Evolutionary conservation across 1,140 invertebrate genomes (phyloP).

Genomic region (Brachionus plicatilis): DNA sequence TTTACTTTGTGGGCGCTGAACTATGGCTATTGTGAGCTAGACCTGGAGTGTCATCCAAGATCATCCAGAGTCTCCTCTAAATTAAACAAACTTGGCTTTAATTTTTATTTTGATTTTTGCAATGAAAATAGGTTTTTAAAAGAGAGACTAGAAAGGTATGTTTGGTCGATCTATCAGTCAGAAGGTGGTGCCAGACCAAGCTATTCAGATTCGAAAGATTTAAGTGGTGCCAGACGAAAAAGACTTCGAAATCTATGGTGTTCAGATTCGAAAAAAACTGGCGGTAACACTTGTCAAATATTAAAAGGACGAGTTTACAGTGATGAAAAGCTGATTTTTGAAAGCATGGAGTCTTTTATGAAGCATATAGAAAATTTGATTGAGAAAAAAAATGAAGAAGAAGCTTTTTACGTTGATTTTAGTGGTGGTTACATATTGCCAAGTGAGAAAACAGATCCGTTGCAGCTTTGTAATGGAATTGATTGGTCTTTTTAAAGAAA

Average conservation of each 20-base stretch:
- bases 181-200: neutral
- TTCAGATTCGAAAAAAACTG: neutral
- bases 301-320: neutral
- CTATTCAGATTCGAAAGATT: neutral
- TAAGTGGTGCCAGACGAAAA: too few species aligned
- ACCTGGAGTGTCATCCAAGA: neutral
- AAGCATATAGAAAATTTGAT: neutral
- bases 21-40: neutral
- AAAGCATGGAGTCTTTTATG: neutral
- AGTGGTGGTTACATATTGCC: neutral
- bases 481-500: slow-evolving; percentile 30
- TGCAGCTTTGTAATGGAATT: neutral
- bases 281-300: neutral
- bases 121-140: slow-evolving; percentile 13
- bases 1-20: slow-evolving; percentile 1
- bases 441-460: neutral
- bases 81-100: slow-evolving; percentile 18
- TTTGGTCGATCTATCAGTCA: neutral
- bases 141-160: slow-evolving; percentile 1
- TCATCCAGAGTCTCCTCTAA: neutral
- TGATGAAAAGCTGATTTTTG: neutral
- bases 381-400: neutral
- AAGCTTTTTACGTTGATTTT: neutral
- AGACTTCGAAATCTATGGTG: too few species aligned
- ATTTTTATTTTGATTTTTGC: slow-evolving; percentile 10